phyloP scores from a whole-genome alignment of 2,888 invertebrate genomes.

The Cordilura impudica region DNA sequence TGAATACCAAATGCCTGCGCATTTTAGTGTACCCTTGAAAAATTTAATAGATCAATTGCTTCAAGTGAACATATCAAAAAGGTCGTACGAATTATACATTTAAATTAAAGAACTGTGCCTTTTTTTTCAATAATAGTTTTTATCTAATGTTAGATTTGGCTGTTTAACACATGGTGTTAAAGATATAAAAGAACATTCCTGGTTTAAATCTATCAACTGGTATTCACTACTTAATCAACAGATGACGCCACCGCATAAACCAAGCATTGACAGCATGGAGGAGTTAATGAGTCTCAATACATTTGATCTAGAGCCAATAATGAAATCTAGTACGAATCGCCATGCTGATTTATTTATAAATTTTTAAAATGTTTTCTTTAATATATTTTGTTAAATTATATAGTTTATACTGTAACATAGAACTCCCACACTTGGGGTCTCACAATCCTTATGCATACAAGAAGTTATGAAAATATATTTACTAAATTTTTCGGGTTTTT shows the following conservation, averaged over 20 bases:
- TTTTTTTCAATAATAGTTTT: not conserved
- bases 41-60: constrained; percentile 91
- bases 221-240: constrained; percentile 87
- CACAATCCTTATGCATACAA: too few relatives aligned
- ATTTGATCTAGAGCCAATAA: constrained; percentile 59
- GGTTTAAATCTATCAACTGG: constrained; percentile 93
- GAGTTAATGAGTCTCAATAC: constrained; percentile 85
- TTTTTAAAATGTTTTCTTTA: constrained; percentile 65
- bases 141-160: constrained; percentile 82
- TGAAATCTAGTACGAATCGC: constrained; percentile 68
- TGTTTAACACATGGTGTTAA: constrained; percentile 89
- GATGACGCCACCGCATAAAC: constrained; percentile 82
- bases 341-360: constrained; percentile 71
- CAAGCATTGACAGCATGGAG: constrained; percentile 79
- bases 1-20: constrained; percentile 90
- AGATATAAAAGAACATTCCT: constrained; percentile 93
- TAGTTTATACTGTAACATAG: too few relatives aligned
- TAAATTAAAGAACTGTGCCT: too few relatives aligned
- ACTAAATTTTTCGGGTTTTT: too few relatives aligned
- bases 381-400: too few relatives aligned
- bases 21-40: constrained; percentile 89
- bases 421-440: too few relatives aligned
- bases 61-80: constrained; percentile 88
- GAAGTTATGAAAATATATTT: too few relatives aligned
- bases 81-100: constrained; percentile 74